These are phyloP conservation scores for Hestina assimilis DNA, from an alignment of 1,140 invertebrate genomes.

Conservation along the genomic window DNA sequence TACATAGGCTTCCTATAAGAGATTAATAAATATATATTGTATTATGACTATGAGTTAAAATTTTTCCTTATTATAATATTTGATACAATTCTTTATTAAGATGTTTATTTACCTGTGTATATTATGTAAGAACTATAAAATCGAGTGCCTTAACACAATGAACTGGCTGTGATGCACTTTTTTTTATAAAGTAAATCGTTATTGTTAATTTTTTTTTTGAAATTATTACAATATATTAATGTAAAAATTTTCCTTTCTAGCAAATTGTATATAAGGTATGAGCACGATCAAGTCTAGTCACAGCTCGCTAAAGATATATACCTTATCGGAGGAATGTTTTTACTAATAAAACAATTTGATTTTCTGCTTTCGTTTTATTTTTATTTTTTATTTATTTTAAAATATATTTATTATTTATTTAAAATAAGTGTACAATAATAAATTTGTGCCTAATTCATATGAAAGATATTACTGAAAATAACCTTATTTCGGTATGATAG, in stretches of 20 bases:
- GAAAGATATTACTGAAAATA: too few species aligned
- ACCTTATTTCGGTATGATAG: too few species aligned
- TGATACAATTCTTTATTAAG: background rate
- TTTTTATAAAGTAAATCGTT: constrained; percentile 21
- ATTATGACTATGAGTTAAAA: background rate
- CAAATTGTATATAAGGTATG: constrained; percentile 23
- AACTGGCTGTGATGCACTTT: constrained; percentile 44
- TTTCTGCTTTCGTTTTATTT: constrained; percentile 6
- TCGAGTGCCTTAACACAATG: constrained; percentile 39
- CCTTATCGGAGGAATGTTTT: constrained; percentile 30
- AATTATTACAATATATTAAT: constrained; percentile 17
- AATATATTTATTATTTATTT: too few species aligned
- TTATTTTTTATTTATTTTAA: too few species aligned
- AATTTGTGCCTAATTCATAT: too few species aligned
- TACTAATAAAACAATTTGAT: constrained; percentile 35
- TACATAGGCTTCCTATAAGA: too few species aligned
- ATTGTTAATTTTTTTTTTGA: constrained; percentile 27
- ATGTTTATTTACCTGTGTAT: too few species aligned
- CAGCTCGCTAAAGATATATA: constrained; percentile 20
- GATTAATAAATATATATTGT: too few species aligned
- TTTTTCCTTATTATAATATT: background rate
- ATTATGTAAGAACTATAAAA: too few species aligned
- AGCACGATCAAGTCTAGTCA: constrained; percentile 37
- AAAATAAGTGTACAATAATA: too few species aligned
- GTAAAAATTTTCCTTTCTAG: constrained; percentile 33